Percentiles rank a stretch among this genome's conserved stretches.
phyloP scores from a whole-genome alignment of 92 coral and sea anemone genomes.

The Umimayanthus chanpuru region DNA sequence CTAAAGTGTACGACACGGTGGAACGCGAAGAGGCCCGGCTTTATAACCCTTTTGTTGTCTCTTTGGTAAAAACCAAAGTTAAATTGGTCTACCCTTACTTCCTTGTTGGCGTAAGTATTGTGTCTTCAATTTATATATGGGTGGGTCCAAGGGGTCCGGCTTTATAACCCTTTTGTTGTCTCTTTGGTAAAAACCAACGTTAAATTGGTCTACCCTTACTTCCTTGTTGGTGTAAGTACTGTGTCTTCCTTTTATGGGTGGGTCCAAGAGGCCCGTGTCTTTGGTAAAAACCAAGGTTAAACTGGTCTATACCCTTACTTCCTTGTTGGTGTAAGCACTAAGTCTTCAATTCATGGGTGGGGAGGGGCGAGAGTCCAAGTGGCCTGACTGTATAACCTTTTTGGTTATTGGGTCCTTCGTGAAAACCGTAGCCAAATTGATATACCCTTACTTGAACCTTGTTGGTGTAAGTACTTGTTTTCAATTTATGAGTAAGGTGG shows the following conservation, averaged over 20 bases:
- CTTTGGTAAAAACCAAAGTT: constrained; percentile 83
- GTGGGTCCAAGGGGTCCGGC: constrained; percentile 53
- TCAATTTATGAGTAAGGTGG: too few relatives aligned
- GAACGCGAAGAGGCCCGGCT: constrained; percentile 90
- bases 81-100: constrained; percentile 88
- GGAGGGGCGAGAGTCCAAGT: too few relatives aligned
- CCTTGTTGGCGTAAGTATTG: constrained; percentile 78
- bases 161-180: constrained; percentile 92
- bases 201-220: constrained; percentile 87
- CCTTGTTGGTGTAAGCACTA: constrained; percentile 78
- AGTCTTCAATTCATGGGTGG: too few relatives aligned
- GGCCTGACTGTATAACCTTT: too few relatives aligned
- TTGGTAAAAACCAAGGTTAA: too few relatives aligned
- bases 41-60: constrained; percentile 90
- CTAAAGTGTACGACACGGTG: constrained; percentile 87
- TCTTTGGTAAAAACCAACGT: constrained; percentile 85
- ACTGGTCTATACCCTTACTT: constrained; percentile 86
- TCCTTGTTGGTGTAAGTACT: constrained; percentile 80
- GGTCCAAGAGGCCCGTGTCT: too few relatives aligned
- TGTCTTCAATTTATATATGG: too few relatives aligned
- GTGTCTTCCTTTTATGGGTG: too few relatives aligned
- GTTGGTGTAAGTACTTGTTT: constrained; percentile 70
- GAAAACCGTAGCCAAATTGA: too few relatives aligned
- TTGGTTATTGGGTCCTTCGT: too few relatives aligned
- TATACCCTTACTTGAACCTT: constrained; percentile 90